A percentile compares a stretch with the other conserved stretches of the same genome.
phyloP scores from a whole-genome alignment of 2,113 vertebrate genomes.

The Campylorhamphus procurvoides region DNA sequence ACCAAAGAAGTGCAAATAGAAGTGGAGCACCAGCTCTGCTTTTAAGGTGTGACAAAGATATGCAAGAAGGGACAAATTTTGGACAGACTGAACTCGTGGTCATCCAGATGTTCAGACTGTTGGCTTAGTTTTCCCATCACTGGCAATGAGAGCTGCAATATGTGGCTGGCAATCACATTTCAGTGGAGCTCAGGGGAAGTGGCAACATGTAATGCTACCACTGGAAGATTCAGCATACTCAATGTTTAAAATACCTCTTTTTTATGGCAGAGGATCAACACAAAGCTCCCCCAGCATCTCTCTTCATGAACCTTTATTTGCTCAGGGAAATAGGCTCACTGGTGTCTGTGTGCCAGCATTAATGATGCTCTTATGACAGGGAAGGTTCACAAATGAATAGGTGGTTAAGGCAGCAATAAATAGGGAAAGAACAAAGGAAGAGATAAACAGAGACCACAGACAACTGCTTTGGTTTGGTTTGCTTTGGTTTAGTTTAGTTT shows the following conservation, averaged over 20 bases:
- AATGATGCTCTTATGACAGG: background rate
- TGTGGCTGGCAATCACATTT: background rate
- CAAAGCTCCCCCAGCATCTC: background rate
- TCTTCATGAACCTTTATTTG: background rate
- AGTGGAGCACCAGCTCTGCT: background rate
- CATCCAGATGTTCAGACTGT: background rate
- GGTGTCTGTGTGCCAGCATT: background rate
- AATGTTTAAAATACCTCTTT: background rate
- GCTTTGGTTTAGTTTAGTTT: background rate
- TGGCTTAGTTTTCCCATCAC: background rate
- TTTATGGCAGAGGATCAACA: background rate
- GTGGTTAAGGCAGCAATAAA: background rate
- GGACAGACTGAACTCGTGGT: background rate
- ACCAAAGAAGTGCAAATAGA: background rate
- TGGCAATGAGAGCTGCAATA: background rate
- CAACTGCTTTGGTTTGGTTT: background rate
- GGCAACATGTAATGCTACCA: background rate
- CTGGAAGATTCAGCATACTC: background rate
- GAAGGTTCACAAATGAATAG: background rate
- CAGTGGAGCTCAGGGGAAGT: background rate
- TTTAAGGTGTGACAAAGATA: background rate
- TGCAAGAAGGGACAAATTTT: background rate
- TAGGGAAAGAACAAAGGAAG: background rate
- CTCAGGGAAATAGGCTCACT: background rate
- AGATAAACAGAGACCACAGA: background rate